These are phyloP conservation scores for Ostrea edulis DNA, from an alignment of 1,140 invertebrate species.

Conservation along the genomic window DNA sequence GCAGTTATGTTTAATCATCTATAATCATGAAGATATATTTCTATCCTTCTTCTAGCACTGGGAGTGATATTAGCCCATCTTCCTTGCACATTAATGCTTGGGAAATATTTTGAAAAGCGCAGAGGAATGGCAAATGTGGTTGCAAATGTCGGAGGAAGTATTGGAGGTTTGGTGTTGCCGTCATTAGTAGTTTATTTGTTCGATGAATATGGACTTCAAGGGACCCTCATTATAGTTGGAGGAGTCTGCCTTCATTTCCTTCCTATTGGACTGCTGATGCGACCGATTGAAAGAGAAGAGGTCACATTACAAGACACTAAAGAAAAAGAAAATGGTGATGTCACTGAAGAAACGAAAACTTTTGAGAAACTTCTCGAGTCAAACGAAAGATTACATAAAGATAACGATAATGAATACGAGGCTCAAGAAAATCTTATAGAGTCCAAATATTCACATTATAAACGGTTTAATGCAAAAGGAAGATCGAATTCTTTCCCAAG, in stretches of 20 bases:
- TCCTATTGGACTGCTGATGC: conserved; percentile 37
- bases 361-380: neutral
- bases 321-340: neutral
- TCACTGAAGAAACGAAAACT: too few relatives aligned
- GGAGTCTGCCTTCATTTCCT: conserved; percentile 77
- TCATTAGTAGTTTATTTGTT: conserved; percentile 84
- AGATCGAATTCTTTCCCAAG: neutral
- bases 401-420: neutral
- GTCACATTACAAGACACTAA: neutral
- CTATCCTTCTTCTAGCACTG: neutral
- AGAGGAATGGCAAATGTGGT: conserved; percentile 97
- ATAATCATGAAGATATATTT: too few relatives aligned
- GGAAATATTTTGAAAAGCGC: conserved; percentile 98
- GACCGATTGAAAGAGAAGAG: conserved; percentile 42
- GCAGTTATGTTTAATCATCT: too few relatives aligned
- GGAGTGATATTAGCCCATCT: neutral
- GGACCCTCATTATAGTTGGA: conserved; percentile 80
- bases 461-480: neutral
- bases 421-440: neutral
- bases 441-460: neutral
- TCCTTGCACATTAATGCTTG: conserved; percentile 96
- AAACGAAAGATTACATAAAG: neutral
- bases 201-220: conserved; percentile 85
- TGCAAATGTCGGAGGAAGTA: conserved; percentile 95
- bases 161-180: conserved; percentile 88